These are phyloP conservation scores for Botia almorhae DNA, from an alignment of 2,797 vertebrate genomes.

Conservation along the genomic window DNA sequence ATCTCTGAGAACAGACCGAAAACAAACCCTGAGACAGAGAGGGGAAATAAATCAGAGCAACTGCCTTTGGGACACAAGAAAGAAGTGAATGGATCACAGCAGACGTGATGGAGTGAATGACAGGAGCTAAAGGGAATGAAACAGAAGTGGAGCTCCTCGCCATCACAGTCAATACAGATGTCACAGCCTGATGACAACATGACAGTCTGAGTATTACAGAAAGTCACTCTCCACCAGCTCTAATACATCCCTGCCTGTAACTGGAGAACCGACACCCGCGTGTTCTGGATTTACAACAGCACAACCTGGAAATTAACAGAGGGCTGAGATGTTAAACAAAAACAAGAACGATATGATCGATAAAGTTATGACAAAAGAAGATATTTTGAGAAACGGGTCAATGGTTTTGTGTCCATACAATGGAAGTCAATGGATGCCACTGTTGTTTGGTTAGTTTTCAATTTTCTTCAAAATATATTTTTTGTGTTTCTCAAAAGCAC, in stretches of 20 bases:
- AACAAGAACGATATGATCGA: no score
- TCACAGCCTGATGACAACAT: conserved; percentile 42
- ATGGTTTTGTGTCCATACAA: no score
- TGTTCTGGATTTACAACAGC: conserved; percentile 4
- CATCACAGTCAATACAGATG: conserved; percentile 53
- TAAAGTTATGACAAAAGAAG: background rate
- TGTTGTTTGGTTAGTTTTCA: no score
- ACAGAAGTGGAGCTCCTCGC: conserved; percentile 50
- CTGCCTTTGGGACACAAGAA: conserved; percentile 24
- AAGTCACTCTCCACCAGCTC: conserved; percentile 25
- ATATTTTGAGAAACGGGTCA: background rate
- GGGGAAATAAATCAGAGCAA: conserved; percentile 32
- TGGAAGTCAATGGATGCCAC: no score
- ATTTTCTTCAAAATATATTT: no score
- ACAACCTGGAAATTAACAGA: no score
- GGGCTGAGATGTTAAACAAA: no score
- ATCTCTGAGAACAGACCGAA: conserved; percentile 2
- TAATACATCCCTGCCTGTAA: conserved; percentile 17
- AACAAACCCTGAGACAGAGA: background rate
- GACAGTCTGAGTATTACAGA: conserved; percentile 45
- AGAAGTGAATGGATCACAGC: conserved; percentile 27
- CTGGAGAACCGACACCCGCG: background rate
- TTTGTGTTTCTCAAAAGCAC: no score
- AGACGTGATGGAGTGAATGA: conserved; percentile 55
- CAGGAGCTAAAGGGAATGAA: conserved; percentile 58